phyloP scores from a whole-genome alignment of 2,797 vertebrate genomes.

The Helicolenus hilgendorfi region DNA sequence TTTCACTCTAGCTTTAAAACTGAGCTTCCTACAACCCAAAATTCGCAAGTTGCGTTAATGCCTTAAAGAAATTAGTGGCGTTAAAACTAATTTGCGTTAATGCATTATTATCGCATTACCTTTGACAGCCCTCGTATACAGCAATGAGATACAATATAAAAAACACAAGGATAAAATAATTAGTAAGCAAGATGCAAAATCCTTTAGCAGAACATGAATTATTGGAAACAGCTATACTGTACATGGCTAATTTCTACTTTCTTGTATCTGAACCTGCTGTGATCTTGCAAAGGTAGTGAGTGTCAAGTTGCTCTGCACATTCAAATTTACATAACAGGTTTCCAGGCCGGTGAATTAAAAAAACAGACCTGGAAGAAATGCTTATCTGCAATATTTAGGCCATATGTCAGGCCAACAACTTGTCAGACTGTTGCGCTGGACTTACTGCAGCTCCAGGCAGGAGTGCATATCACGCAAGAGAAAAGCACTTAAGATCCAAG shows the following conservation, averaged over 20 bases:
- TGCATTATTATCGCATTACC: too few relatives aligned
- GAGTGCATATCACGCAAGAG: conserved; percentile 27
- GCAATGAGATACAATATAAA: not conserved
- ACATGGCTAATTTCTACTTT: not conserved
- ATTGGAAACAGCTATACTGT: not conserved
- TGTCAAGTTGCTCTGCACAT: not conserved
- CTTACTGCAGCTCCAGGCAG: conserved; percentile 34
- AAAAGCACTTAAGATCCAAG: conserved; percentile 38
- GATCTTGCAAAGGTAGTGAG: not conserved
- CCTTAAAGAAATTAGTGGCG: too few relatives aligned
- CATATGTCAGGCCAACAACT: conserved; percentile 26
- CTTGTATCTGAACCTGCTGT: not conserved
- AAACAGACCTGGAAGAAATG: conserved; percentile 28
- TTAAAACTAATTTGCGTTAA: too few relatives aligned
- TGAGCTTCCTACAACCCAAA: too few relatives aligned
- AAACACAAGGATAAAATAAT: not conserved
- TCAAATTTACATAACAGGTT: conserved; percentile 16
- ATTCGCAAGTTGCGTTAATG: too few relatives aligned
- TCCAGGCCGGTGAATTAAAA: conserved; percentile 26
- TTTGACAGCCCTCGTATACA: not conserved
- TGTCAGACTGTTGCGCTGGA: conserved; percentile 26
- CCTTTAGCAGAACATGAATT: not conserved
- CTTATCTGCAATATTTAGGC: conserved; percentile 43
- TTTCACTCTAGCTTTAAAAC: too few relatives aligned
- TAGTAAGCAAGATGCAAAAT: not conserved